Conservation (phyloP, 1,140 invertebrate genomes). For the Drosophila novamexicana region DNA sequence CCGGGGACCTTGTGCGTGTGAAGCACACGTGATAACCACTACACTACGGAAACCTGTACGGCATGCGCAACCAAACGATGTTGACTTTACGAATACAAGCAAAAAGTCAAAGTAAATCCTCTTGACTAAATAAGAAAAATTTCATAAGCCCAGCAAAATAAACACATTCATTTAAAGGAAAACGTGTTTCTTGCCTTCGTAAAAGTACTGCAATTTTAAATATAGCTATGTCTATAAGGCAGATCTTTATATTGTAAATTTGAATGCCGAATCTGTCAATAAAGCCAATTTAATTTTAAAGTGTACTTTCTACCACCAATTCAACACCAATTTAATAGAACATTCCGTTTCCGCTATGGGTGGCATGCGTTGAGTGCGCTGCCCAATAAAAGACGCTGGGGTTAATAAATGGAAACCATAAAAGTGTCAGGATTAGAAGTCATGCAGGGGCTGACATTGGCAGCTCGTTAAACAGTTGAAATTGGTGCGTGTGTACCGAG, state of each 20-base stretch:
- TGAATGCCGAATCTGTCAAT: slow-evolving; percentile 39
- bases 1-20: slow-evolving; percentile 88
- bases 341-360: slow-evolving; percentile 36
- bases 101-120: neutral
- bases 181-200: neutral
- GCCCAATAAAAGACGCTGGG: slow-evolving; percentile 32
- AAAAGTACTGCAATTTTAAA: slow-evolving; percentile 2
- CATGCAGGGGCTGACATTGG: slow-evolving; percentile 61
- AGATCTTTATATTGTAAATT: slow-evolving; percentile 5
- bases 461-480: slow-evolving; percentile 63
- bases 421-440: slow-evolving; percentile 50
- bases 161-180: neutral
- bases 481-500: slow-evolving; percentile 47
- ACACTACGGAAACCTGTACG: slow-evolving; percentile 63
- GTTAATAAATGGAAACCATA: slow-evolving; percentile 55
- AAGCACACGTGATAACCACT: slow-evolving; percentile 88
- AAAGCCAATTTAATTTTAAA: slow-evolving; percentile 28
- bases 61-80: neutral
- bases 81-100: neutral
- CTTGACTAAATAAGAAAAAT: neutral
- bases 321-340: slow-evolving; percentile 12
- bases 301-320: slow-evolving; percentile 12
- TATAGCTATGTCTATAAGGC: neutral
- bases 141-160: neutral
- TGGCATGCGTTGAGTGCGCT: slow-evolving; percentile 30